Conservation (phyloP, 2,113 vertebrate species). For the Neopipo cinnamomea region DNA sequence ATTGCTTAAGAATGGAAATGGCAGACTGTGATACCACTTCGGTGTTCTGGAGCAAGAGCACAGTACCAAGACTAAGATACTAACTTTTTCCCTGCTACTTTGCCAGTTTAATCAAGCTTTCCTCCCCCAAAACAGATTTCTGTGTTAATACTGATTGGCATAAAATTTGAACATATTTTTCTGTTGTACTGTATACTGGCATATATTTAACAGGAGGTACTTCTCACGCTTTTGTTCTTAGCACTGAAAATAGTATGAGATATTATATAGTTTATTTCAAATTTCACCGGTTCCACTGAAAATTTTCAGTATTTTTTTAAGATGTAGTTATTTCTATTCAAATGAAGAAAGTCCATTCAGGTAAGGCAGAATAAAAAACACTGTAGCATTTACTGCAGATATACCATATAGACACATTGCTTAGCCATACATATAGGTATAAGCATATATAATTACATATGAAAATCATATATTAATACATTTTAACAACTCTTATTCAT, state of each 20-base stretch:
- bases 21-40: not conserved
- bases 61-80: not conserved
- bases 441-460: not conserved
- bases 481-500: not conserved
- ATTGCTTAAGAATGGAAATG: not conserved
- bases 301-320: not conserved
- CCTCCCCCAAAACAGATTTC: not conserved
- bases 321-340: not conserved
- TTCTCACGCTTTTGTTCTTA: not conserved
- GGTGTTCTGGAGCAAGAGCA: not conserved
- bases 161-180: not conserved
- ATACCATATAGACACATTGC: not conserved
- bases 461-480: not conserved
- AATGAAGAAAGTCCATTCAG: not conserved
- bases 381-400: not conserved
- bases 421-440: not conserved
- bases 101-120: not conserved
- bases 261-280: not conserved
- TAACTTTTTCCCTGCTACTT: not conserved
- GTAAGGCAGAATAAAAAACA: not conserved
- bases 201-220: not conserved
- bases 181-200: not conserved
- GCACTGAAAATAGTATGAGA: not conserved
- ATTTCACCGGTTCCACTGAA: not conserved
- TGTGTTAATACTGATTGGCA: not conserved